These are phyloP conservation scores for Pandion haliaetus DNA, from an alignment of 2,113 vertebrate genomes.

Conservation along the genomic window DNA sequence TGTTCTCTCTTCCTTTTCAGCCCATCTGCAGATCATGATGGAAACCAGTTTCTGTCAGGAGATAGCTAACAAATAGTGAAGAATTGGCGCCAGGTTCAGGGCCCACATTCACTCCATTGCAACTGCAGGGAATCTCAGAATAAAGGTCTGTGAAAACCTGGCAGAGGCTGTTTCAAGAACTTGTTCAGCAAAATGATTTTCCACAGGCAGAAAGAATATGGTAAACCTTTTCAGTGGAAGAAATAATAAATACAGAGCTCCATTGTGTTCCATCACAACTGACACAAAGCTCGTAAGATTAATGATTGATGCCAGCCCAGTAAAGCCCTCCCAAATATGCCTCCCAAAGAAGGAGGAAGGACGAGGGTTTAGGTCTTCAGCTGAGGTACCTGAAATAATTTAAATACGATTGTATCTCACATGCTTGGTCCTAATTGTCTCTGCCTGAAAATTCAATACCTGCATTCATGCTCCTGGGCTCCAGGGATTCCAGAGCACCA, in stretches of 20 bases:
- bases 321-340: not conserved
- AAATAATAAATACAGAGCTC: slow-evolving; percentile 28
- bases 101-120: not conserved
- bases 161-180: not conserved
- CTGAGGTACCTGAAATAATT: slow-evolving; percentile 44
- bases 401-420: slow-evolving; percentile 58
- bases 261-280: slow-evolving; percentile 5
- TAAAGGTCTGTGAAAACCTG: not conserved
- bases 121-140: not conserved
- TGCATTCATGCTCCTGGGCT: slow-evolving; percentile 68
- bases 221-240: slow-evolving; percentile 1
- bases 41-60: not conserved
- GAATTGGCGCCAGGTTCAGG: not conserved
- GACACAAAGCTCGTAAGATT: not conserved
- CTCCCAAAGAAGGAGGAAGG: not conserved
- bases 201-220: not conserved
- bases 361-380: not conserved
- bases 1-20: not conserved
- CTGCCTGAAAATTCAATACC: slow-evolving; percentile 70
- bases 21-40: rapidly evolving
- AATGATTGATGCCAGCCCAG: not conserved
- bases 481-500: slow-evolving; percentile 66
- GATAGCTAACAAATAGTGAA: not conserved
- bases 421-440: slow-evolving; percentile 65
- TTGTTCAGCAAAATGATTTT: not conserved